These are phyloP conservation scores for Apodemia duryi DNA, from an alignment of 2,888 invertebrate species.

Conservation along the genomic window DNA sequence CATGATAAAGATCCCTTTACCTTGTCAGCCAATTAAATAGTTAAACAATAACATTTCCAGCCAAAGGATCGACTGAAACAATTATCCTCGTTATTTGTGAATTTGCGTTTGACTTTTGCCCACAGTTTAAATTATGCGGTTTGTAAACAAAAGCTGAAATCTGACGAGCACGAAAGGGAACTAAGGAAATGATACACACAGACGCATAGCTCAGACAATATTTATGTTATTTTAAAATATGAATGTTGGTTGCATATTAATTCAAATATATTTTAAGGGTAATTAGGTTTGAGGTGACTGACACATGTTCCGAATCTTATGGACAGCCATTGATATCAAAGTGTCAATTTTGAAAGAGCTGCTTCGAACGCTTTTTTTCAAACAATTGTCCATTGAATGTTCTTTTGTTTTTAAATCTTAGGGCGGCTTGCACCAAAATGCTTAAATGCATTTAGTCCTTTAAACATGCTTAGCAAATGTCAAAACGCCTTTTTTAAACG, in stretches of 20 bases:
- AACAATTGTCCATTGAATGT: no score
- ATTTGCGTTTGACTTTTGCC: constrained; percentile 12
- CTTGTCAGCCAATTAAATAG: constrained; percentile 10
- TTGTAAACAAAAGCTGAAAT: constrained; percentile 13
- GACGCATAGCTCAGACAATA: neutral
- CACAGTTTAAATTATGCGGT: constrained; percentile 13
- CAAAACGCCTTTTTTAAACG: no score
- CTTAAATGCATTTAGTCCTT: no score
- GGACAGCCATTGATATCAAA: no score
- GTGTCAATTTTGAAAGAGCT: no score
- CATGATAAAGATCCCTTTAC: neutral
- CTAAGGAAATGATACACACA: neutral
- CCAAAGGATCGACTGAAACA: constrained; percentile 5
- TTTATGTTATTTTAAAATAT: neutral
- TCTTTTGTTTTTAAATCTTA: no score
- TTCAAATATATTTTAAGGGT: no score
- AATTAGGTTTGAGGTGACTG: no score
- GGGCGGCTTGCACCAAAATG: no score
- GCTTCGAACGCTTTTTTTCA: no score
- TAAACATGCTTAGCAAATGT: no score
- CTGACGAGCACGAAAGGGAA: constrained; percentile 1
- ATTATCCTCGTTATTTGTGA: constrained; percentile 11
- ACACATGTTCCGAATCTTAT: no score
- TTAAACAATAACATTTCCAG: constrained; percentile 4
- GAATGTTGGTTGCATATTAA: neutral